Evolutionary conservation across 1,140 invertebrate species (phyloP).

Genomic region (Ceratina japonica): DNA sequence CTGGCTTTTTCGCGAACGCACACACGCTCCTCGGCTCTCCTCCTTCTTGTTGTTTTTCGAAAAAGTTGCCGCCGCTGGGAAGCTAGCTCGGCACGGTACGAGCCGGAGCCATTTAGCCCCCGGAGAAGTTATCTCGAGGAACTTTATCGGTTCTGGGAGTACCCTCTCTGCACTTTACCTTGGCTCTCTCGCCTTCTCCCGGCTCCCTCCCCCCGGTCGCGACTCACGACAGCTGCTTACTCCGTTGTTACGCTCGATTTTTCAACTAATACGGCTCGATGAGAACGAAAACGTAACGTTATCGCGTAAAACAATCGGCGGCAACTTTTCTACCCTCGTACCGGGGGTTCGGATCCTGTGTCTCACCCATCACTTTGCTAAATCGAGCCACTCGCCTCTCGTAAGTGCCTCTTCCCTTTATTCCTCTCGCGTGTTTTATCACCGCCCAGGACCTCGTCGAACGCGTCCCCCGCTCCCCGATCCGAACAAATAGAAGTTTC

Average conservation of each 20-base stretch:
- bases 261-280: conserved; percentile 44
- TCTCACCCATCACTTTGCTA: conserved; percentile 29
- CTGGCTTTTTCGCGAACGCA: conserved; percentile 43
- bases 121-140: conserved; percentile 56
- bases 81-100: conserved; percentile 40
- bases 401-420: conserved; percentile 34
- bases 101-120: conserved; percentile 55
- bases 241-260: conserved; percentile 32
- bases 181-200: neutral
- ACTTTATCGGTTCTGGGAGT: conserved; percentile 52
- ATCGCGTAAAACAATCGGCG: conserved; percentile 34
- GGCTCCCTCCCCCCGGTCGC: conserved; percentile 3
- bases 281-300: conserved; percentile 33
- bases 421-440: conserved; percentile 26
- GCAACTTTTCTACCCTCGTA: conserved; percentile 6
- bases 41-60: conserved; percentile 35
- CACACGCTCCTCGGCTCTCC: neutral
- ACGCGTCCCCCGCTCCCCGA: neutral
- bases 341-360: neutral
- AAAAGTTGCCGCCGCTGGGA: conserved; percentile 44
- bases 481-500: neutral
- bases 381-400: conserved; percentile 21
- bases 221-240: conserved; percentile 1
- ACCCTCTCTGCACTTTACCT: conserved; percentile 50
- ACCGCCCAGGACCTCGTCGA: neutral